These are phyloP conservation scores for Phoeniculus purpureus DNA, from an alignment of 2,797 vertebrate species.

Conservation along the genomic window DNA sequence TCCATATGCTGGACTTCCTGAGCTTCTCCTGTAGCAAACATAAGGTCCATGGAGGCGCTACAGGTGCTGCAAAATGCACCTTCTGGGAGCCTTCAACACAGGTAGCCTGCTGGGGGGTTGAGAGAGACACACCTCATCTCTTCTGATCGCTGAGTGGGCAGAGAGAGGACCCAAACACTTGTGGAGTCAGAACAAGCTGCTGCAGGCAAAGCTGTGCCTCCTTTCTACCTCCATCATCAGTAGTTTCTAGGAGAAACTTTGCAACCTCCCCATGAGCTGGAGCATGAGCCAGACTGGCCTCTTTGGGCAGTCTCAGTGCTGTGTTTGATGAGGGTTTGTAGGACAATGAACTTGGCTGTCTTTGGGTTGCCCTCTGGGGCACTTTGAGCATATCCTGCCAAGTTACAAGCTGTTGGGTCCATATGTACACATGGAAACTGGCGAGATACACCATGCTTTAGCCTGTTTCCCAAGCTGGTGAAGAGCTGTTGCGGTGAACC, in stretches of 20 bases:
- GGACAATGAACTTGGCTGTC: neutral
- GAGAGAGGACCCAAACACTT: neutral
- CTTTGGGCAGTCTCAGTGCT: neutral
- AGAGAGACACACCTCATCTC: neutral
- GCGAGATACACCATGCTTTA: neutral
- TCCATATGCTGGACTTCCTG: neutral
- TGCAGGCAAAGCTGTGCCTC: neutral
- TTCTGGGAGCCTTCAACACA: neutral
- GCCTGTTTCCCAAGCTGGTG: neutral
- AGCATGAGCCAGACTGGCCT: neutral
- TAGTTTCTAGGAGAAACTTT: neutral
- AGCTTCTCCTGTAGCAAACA: neutral
- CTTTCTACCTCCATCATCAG: neutral
- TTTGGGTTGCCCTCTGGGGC: neutral
- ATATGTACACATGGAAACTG: no score
- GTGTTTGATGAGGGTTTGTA: neutral
- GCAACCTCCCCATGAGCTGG: rapidly evolving
- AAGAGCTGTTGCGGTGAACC: neutral
- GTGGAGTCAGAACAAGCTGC: neutral
- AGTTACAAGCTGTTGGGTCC: neutral
- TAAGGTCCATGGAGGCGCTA: neutral
- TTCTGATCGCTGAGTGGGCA: rapidly evolving
- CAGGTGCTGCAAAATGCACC: neutral
- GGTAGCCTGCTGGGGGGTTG: neutral
- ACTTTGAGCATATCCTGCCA: no score